Evolutionary conservation across 1,140 invertebrate species (phyloP).

Genomic region (Adelges cooleyi): DNA sequence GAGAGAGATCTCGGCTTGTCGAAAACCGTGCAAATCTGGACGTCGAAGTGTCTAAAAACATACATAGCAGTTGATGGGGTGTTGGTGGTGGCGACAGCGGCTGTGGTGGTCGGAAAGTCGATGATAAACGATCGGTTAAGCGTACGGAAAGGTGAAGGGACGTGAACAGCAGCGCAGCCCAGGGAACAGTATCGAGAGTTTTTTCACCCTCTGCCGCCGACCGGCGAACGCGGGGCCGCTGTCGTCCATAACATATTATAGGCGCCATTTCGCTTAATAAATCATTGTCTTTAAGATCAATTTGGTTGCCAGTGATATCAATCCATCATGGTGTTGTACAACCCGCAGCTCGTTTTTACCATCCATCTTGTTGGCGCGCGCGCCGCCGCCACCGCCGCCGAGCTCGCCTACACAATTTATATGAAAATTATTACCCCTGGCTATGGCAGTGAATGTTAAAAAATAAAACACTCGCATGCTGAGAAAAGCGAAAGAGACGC

Average conservation of each 20-base stretch:
- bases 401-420: neutral
- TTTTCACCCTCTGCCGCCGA: neutral
- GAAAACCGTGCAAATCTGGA: constrained; percentile 18
- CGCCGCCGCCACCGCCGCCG: neutral
- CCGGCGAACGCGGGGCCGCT: neutral
- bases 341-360: constrained; percentile 18
- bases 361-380: constrained; percentile 13
- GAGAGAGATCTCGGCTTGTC: neutral
- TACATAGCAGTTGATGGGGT: neutral
- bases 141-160: neutral
- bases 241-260: constrained; percentile 24
- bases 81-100: neutral
- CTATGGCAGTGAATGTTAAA: too few relatives aligned
- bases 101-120: neutral
- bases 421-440: constrained; percentile 11
- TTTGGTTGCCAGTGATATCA: constrained; percentile 25
- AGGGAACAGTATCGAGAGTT: neutral
- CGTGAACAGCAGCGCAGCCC: neutral
- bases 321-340: constrained; percentile 13
- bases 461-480: too few relatives aligned
- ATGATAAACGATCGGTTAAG: constrained; percentile 22
- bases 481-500: too few relatives aligned
- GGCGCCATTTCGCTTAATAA: constrained; percentile 26
- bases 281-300: constrained; percentile 26
- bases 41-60: constrained; percentile 12